Percentiles rank a stretch among this genome's conserved stretches.
Conservation (phyloP, 30 jellyfish, hydroid and myxozoan species). For the Hydra vulgaris region DNA sequence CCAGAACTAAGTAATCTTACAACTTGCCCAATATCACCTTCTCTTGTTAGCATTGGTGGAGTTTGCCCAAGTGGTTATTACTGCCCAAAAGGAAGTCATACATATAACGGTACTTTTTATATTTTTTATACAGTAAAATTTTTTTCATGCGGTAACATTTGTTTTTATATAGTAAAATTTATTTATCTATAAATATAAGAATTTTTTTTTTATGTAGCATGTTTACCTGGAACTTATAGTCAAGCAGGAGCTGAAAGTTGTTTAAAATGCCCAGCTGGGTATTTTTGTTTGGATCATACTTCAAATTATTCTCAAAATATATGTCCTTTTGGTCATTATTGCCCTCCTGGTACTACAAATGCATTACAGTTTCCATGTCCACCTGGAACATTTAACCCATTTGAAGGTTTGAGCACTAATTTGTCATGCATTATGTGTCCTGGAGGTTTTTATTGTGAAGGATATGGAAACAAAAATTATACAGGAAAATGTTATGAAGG, state of each 20-base stretch:
- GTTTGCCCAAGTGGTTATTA: conserved; percentile 75
- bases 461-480: conserved; percentile 60
- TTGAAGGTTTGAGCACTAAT: conserved; percentile 31
- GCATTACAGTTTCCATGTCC: conserved; percentile 67
- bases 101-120: conserved; percentile 41
- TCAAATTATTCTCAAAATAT: conserved; percentile 45
- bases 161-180: too few species aligned
- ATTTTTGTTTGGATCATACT: conserved; percentile 66
- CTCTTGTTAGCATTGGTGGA: conserved; percentile 84
- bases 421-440: conserved; percentile 63
- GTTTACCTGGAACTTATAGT: conserved; percentile 76
- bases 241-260: conserved; percentile 57
- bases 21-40: conserved; percentile 68
- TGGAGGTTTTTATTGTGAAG: conserved; percentile 80
- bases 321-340: conserved; percentile 90
- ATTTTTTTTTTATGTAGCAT: conserved; percentile 37
- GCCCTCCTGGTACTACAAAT: conserved; percentile 75
- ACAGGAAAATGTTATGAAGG: conserved; percentile 78
- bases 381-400: conserved; percentile 74
- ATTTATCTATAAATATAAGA: too few species aligned
- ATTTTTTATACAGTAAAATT: not conserved
- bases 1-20: conserved; percentile 86
- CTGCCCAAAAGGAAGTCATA: conserved; percentile 64
- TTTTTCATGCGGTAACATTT: not conserved
- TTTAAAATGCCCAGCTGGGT: conserved; percentile 85